Evolutionary conservation across 2,888 invertebrate genomes (phyloP), one percentile per base, ranked within the genome.

Genomic region (Buathra laborator): DNA sequence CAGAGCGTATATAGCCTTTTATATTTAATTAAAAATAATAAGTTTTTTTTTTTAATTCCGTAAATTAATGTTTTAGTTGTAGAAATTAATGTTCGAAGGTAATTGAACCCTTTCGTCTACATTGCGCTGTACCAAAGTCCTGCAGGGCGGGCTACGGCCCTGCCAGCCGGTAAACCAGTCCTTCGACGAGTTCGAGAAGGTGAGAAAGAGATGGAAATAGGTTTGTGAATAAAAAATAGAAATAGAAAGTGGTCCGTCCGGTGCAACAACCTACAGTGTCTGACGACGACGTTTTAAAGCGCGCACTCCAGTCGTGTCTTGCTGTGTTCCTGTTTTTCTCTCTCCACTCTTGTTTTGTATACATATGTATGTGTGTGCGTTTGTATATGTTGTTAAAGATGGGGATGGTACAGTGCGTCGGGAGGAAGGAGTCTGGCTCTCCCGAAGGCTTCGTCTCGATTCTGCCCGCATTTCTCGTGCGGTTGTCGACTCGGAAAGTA

Each of bases 401-500:
- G 72, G 29, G 51, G 75, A 62, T 67, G 76, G 76, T 78, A 74
- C 53, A 83, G 76, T 76, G 51, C 62, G 81, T 80, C 71, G 68
- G 71, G 72, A 80, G 81, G 83, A 72, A 66, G 56, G 66, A 68
- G 85, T 86, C 83, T 83, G 83, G 88, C 88, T 91, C 89, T 92
- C 92, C 90, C 90, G 89, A 89, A 89, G 90, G 88, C 90, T 90
- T 89, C 87, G 86, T 87, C 88, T 85, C 89, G 89, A 91, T 91
- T 91, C 89, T 90, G 91, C 90, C 91, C 93, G 92, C 94, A 94
- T 94, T 94, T 93, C 93, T 92, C 93, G 94, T 94, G 94, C 94
- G 94, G 94, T 94, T 94, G 94, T 94, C 94, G 93, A 91, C 93
- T 92, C 93, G 94, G 90, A 93, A 93, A 93, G 92, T 93, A 90